These are phyloP conservation scores for Blastomussa wellsi DNA, from an alignment of 92 coral and sea anemone genomes.

Conservation along the genomic window DNA sequence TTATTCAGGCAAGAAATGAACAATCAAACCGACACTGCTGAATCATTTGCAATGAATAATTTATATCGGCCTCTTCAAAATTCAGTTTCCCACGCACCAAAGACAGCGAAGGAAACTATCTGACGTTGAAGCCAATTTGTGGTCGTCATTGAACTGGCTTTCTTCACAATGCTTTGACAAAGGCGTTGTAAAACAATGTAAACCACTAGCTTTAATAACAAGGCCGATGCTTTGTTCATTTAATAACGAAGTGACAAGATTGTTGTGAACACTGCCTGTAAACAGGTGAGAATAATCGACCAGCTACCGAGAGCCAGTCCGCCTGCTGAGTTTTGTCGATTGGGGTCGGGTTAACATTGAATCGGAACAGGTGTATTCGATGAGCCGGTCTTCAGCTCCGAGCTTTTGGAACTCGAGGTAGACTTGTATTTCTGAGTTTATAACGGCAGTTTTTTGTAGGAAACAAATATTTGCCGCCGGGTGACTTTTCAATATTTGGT, in stretches of 20 bases:
- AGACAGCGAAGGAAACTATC: neutral
- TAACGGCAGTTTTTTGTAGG: neutral
- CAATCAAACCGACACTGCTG: slow-evolving; percentile 16
- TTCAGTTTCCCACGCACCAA: neutral
- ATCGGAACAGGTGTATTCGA: neutral
- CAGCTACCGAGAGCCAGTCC: neutral
- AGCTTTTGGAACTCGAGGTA: neutral
- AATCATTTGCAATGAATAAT: slow-evolving; percentile 27
- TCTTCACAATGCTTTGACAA: neutral
- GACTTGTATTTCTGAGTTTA: neutral
- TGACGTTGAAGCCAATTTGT: neutral
- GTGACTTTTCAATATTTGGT: neutral
- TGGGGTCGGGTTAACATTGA: neutral
- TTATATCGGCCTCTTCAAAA: neutral
- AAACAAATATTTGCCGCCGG: neutral
- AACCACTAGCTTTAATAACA: neutral
- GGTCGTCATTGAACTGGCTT: neutral
- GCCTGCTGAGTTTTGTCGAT: neutral
- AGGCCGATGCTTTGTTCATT: neutral
- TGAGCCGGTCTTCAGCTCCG: neutral
- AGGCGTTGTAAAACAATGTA: neutral
- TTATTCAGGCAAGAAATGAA: neutral
- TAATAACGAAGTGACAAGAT: neutral
- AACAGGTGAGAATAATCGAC: neutral
- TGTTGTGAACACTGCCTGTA: neutral